Percentiles rank a stretch among this genome's conserved stretches.
Evolutionary conservation across 2,888 invertebrate genomes (phyloP).

Genomic region (Galerucella calmariensis): DNA sequence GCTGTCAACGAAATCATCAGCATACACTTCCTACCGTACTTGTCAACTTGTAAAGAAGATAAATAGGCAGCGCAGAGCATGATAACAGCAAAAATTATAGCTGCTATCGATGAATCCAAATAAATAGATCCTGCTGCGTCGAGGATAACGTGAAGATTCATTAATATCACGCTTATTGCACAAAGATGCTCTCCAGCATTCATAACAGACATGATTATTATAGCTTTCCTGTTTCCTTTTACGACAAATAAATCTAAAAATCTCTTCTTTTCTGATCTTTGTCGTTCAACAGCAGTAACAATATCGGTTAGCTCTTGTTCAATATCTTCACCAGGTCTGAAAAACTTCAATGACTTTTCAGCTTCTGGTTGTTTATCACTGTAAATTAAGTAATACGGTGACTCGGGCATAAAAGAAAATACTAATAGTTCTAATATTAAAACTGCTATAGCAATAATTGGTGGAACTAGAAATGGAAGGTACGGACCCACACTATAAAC

Average conservation of each 20-base stretch:
- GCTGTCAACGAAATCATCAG: slow-evolving; percentile 57
- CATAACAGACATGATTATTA: slow-evolving; percentile 60
- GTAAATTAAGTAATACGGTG: slow-evolving; percentile 59
- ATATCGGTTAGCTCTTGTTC: slow-evolving; percentile 59
- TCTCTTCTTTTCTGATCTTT: slow-evolving; percentile 57
- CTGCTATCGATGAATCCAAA: slow-evolving; percentile 54
- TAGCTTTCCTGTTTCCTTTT: slow-evolving; percentile 59
- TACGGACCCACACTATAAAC: slow-evolving; percentile 58
- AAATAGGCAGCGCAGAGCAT: slow-evolving; percentile 59
- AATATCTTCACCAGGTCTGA: slow-evolving; percentile 54
- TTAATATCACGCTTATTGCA: slow-evolving; percentile 62
- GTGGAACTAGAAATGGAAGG: slow-evolving; percentile 58
- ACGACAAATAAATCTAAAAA: slow-evolving; percentile 59
- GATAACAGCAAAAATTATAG: slow-evolving; percentile 60
- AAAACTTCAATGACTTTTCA: slow-evolving; percentile 54
- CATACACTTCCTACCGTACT: slow-evolving; percentile 59
- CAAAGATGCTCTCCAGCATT: slow-evolving; percentile 62
- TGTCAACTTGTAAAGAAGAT: slow-evolving; percentile 59
- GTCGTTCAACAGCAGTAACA: slow-evolving; percentile 56
- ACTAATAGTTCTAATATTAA: slow-evolving; percentile 55
- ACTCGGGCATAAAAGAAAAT: slow-evolving; percentile 62
- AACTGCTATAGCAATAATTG: slow-evolving; percentile 58
- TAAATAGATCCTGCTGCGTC: slow-evolving; percentile 60
- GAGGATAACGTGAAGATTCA: slow-evolving; percentile 62
- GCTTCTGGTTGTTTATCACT: slow-evolving; percentile 56